Base-by-base conservation (phyloP, 1,140 invertebrate species). In the Pararge aegeria region DNA sequence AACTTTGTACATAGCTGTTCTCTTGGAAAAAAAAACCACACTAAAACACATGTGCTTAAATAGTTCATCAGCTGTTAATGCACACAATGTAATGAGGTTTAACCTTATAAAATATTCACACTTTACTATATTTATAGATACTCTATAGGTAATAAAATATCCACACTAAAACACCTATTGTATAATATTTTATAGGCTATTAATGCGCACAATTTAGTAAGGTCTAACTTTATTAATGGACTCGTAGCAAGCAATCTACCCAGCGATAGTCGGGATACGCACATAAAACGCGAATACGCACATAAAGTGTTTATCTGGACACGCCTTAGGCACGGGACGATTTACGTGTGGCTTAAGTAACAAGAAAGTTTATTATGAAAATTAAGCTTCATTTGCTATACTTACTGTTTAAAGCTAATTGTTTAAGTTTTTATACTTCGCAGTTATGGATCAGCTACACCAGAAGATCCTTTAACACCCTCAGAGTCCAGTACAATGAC, bases 251-350 rank as follows among this genome's bases (percentile, higher is more conserved):
- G 21, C 50, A 29, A 61, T 61, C 34, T 55, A 46, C 60, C 64
- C 60, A 42, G 42, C 40, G 60, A 64, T 63, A 66, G 66, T 66
- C 58, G 53, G 69, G 62, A 66, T 73, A 76, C 62, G 66, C 66
- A 72, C 68, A 68, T 71, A 76, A 70, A 75, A 58, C 68, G 64
- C 61, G 38, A 65, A 53, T 50, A 75, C 74, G 71, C 73, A 70
- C 74, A 77, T 77, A 78, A 78, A 81, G 63, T 75, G 76, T 73
- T 81, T 81, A 78, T 78, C 76, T 72, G 59, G 44, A 64, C 58
- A 51, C 58, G 78, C 76, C 76, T 79, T 68, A 67, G 74, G 76
- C 75, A 61, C 21, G 50, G 55, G 55, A 49, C 64, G 63, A 56
- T 34, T 50, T 34, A 10, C 16, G 63, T 1, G 34, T 55, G 61